Percentiles rank a stretch among this genome's conserved stretches.
Conservation (phyloP, 2,797 vertebrate genomes). For the Lepilemur ruficaudatus region DNA sequence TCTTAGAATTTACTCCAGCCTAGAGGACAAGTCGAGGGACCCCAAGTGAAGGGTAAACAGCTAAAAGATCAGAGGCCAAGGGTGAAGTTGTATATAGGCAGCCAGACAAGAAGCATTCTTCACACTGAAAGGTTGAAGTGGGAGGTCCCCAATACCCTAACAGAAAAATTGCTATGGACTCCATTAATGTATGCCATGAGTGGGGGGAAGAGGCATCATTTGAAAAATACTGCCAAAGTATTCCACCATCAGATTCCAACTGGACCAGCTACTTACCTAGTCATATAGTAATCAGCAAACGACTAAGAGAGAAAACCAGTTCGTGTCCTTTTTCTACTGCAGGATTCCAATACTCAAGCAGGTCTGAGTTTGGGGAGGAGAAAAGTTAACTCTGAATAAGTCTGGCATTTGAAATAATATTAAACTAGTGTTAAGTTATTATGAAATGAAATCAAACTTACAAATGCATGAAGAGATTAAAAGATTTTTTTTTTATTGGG, state of each 20-base stretch:
- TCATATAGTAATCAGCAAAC: background rate
- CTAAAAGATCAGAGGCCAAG: background rate
- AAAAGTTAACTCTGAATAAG: background rate
- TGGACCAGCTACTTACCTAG: background rate
- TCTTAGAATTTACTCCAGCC: background rate
- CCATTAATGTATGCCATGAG: background rate
- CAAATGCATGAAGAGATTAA: slow-evolving; percentile 12
- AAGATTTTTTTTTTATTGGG: background rate
- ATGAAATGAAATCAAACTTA: background rate
- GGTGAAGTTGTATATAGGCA: background rate
- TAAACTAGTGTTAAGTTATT: background rate
- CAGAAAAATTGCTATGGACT: background rate
- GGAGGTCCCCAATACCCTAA: background rate
- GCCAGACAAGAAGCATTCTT: background rate
- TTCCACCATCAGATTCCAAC: background rate
- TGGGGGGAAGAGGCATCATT: background rate
- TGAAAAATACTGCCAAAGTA: background rate
- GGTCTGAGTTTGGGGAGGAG: background rate
- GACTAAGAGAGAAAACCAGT: background rate
- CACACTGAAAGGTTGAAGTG: background rate
- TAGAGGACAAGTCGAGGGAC: background rate
- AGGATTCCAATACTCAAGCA: background rate
- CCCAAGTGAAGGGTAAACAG: background rate
- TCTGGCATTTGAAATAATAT: background rate
- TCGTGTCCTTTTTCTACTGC: background rate